Percentiles rank a stretch among this genome's conserved stretches.
phyloP scores from a whole-genome alignment of 2,888 invertebrate genomes.

The Chorisops tibialis region DNA sequence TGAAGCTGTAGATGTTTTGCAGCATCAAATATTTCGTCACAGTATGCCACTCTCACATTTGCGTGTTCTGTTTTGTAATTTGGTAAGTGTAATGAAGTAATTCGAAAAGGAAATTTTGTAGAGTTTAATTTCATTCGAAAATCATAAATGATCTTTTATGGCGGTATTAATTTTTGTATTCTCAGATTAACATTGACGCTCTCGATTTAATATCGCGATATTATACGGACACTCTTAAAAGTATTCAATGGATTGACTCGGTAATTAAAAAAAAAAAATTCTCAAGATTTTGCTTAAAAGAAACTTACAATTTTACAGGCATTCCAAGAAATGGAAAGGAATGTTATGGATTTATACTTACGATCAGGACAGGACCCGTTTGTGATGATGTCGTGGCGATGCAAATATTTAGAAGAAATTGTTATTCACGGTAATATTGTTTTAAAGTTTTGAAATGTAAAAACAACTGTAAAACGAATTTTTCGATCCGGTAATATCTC shows the following conservation, averaged over 20 bases:
- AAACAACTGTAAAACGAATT: too few species aligned
- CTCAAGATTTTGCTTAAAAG: background rate
- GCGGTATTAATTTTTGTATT: background rate
- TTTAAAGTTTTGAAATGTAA: too few species aligned
- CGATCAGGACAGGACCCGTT: constrained; percentile 54
- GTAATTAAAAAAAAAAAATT: constrained; percentile 32
- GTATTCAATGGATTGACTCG: constrained; percentile 51
- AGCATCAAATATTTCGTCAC: constrained; percentile 61
- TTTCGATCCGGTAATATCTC: too few species aligned
- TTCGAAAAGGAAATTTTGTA: background rate
- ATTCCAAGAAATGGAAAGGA: constrained; percentile 45
- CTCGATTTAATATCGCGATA: constrained; percentile 48
- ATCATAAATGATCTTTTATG: background rate
- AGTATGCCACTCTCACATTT: constrained; percentile 72
- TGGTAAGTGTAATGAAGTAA: constrained; percentile 51
- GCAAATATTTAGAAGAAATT: constrained; percentile 55
- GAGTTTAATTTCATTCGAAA: background rate
- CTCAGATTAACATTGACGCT: constrained; percentile 49
- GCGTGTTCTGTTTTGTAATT: constrained; percentile 70
- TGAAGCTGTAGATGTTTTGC: constrained; percentile 61
- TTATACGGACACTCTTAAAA: constrained; percentile 47
- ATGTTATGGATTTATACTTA: constrained; percentile 43
- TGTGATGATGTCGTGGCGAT: constrained; percentile 62
- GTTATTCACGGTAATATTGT: constrained; percentile 54
- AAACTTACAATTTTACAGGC: constrained; percentile 39